Conservation (phyloP, 2,113 vertebrate species). For the Rhodinocichla rosea region DNA sequence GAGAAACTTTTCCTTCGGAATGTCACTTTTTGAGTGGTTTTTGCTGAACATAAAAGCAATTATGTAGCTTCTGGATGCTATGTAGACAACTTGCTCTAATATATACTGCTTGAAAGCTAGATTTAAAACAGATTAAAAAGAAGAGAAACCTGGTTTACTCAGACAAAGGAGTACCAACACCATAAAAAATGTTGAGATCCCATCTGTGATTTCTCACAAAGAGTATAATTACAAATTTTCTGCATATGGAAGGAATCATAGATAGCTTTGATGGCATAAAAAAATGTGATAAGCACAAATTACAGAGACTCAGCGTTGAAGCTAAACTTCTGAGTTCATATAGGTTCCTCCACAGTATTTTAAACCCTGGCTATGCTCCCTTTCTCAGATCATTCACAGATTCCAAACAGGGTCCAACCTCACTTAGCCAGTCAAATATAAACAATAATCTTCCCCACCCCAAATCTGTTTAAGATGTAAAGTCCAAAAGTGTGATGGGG, state of each 20-base stretch:
- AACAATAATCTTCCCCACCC: accelerated
- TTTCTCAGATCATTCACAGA: background rate
- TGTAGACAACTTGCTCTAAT: background rate
- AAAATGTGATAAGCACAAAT: background rate
- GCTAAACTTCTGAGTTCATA: background rate
- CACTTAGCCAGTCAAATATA: background rate
- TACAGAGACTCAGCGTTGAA: background rate
- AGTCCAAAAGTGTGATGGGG: background rate
- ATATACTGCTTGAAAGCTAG: background rate
- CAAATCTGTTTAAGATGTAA: background rate
- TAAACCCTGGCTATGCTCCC: background rate
- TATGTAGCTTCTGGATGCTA: background rate
- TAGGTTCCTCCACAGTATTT: background rate
- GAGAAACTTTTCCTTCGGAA: background rate
- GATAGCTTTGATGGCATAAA: background rate
- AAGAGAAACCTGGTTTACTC: conserved; percentile 5
- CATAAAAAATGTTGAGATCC: background rate
- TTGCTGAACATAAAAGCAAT: background rate
- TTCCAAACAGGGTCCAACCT: background rate
- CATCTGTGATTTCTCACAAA: conserved; percentile 18
- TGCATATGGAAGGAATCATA: background rate
- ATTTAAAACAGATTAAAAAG: background rate
- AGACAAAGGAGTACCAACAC: background rate
- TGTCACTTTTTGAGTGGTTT: background rate
- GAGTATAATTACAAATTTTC: conserved; percentile 8